Evolutionary conservation across 2,113 vertebrate genomes (phyloP).

Genomic region (Leptobrachium ailaonicum): DNA sequence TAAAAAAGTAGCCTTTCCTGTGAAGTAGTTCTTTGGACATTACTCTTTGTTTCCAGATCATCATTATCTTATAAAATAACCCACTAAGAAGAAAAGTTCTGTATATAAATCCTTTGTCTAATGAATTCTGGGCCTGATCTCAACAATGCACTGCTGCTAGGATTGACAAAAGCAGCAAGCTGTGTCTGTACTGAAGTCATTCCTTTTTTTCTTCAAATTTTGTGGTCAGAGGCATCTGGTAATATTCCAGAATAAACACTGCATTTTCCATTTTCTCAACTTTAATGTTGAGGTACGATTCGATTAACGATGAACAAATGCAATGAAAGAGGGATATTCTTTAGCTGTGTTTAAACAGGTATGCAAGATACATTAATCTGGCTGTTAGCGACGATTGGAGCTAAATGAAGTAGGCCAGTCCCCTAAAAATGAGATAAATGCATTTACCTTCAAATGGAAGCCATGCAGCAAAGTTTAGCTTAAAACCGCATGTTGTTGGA

Average conservation of each 20-base stretch:
- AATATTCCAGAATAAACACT: constrained; percentile 40
- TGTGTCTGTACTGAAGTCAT: constrained; percentile 37
- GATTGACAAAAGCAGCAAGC: constrained; percentile 33
- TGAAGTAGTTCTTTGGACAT: constrained; percentile 25
- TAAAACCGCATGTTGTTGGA: too few relatives aligned
- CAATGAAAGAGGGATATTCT: background rate
- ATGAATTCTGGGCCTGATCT: constrained; percentile 45
- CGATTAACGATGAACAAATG: constrained; percentile 26
- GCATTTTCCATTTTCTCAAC: constrained; percentile 40
- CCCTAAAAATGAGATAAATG: too few relatives aligned
- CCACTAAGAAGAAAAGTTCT: constrained; percentile 32
- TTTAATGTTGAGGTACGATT: constrained; percentile 26
- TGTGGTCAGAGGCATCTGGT: constrained; percentile 42
- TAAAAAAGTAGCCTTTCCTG: constrained; percentile 1
- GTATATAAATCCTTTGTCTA: constrained; percentile 46
- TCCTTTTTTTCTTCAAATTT: constrained; percentile 26
- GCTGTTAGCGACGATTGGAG: too few relatives aligned
- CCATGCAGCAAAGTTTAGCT: too few relatives aligned
- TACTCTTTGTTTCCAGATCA: constrained; percentile 25
- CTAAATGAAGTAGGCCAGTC: too few relatives aligned
- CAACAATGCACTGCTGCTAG: constrained; percentile 40
- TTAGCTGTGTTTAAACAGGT: too few relatives aligned
- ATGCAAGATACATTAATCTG: too few relatives aligned
- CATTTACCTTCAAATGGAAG: too few relatives aligned
- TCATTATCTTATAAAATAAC: constrained; percentile 36